Percentiles rank a stretch among this genome's conserved stretches.
Conservation (phyloP, 1,140 invertebrate genomes). For the Polypedilum vanderplanki region DNA sequence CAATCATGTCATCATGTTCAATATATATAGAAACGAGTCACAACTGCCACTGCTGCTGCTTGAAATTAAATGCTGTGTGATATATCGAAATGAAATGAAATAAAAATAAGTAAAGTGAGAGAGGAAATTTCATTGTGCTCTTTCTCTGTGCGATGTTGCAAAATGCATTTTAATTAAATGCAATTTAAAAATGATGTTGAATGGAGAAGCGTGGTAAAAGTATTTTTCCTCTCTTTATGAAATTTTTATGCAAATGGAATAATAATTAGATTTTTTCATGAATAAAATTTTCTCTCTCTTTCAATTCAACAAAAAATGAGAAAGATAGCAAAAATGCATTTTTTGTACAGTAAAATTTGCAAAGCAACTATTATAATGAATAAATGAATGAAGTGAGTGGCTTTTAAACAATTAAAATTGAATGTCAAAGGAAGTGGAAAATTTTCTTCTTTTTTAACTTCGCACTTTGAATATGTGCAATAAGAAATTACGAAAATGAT, state of each 20-base stretch:
- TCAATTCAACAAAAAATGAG: too few species aligned
- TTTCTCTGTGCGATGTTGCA: not conserved
- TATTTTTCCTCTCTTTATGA: not conserved
- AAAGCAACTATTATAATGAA: too few species aligned
- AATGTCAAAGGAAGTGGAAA: too few species aligned
- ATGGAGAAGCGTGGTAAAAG: slow-evolving; percentile 8
- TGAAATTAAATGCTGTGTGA: slow-evolving; percentile 7
- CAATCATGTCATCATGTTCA: not conserved
- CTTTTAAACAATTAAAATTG: too few species aligned
- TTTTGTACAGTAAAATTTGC: too few species aligned
- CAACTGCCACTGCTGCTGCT: not conserved
- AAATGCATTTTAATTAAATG: slow-evolving; percentile 20
- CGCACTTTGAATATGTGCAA: too few species aligned
- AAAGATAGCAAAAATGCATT: too few species aligned
- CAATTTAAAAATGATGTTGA: slow-evolving; percentile 9
- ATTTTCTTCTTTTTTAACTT: too few species aligned
- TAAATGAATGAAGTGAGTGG: too few species aligned
- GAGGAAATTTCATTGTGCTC: not conserved
- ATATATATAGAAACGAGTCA: not conserved
- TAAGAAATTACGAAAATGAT: not conserved
- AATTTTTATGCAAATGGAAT: slow-evolving; percentile 7
- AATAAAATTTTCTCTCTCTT: not conserved
- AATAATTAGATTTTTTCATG: slow-evolving; percentile 16
- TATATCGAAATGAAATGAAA: slow-evolving; percentile 1
- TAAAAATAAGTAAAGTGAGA: not conserved